These are phyloP conservation scores for Acanthaster planci DNA, from an alignment of 35 echinoderm and acorn worm species.

Conservation along the genomic window DNA sequence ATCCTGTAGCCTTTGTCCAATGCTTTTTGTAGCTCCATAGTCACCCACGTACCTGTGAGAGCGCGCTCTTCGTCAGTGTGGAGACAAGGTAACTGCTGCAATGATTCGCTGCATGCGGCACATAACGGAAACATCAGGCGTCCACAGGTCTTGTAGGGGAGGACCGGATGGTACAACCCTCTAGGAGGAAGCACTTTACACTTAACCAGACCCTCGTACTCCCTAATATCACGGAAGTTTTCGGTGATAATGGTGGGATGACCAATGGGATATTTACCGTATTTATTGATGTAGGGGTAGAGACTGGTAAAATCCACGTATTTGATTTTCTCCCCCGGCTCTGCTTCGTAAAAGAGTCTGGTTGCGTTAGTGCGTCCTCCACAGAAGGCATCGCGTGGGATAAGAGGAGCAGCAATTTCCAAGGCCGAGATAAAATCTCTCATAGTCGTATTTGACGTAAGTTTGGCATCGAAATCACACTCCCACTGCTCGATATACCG, in stretches of 20 bases:
- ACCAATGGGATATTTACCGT: constrained; percentile 36
- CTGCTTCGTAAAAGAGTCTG: constrained; percentile 17
- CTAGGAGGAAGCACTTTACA: too few species aligned
- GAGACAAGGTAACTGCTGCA: constrained; percentile 7
- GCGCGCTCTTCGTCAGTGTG: constrained; percentile 18
- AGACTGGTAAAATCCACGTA: constrained; percentile 38
- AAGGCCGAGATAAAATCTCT: background rate
- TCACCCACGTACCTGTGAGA: constrained; percentile 28
- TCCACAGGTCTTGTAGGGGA: background rate
- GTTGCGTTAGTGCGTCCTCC: too few species aligned
- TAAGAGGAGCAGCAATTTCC: background rate
- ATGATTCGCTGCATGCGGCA: background rate
- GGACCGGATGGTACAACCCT: too few species aligned
- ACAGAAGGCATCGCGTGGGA: background rate
- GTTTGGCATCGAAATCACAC: background rate
- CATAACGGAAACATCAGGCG: constrained; percentile 30
- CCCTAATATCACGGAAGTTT: too few species aligned
- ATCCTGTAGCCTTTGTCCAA: too few species aligned
- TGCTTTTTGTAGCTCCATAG: constrained; percentile 33
- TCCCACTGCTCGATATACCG: background rate
- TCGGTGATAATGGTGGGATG: too few species aligned
- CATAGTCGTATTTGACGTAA: background rate
- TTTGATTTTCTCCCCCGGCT: constrained; percentile 14
- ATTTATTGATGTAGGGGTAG: constrained; percentile 46
- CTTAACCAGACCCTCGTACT: too few species aligned